Evolutionary conservation across 2,113 vertebrate genomes (phyloP), one percentile per base, ranked within the genome.

Genomic region (Pantherophis guttatus): DNA sequence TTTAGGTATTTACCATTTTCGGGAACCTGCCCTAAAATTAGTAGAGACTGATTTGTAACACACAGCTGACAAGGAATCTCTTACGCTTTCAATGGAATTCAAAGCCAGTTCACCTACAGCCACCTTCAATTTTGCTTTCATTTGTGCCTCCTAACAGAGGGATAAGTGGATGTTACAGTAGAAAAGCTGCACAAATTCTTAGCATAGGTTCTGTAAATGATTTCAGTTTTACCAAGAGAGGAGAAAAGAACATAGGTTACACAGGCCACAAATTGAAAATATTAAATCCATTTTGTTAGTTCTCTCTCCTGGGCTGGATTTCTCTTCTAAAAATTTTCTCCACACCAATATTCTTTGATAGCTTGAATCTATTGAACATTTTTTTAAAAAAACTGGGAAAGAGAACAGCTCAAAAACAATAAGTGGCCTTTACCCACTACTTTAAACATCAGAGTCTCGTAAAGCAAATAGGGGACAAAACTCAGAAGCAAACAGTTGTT

Each of bases 241-340:
- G 15, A 17, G 3, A 13, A 92, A 95, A 15, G 58, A 94, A 15
- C 2, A 89, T n/a, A 93, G 70, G 75, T 93, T 93, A 95, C 70
- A 91, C 3, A 62, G 6, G 21, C 70, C 95, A 92, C 26, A 88
- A 95, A 93, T 0, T 3, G 5, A 91, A 90, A 12, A 94, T 70
- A 91, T 93, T 92, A 95, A 96, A 93, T 93, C 29, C 44, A n/a
- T 94, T 93, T 95, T 94, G 10, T 89, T 94, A 39, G 57, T 92
- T 87, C 75, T 92, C 90, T 93, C 50, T 94, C 86, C 1, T 39
- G 70, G 44, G 15, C 92, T 91, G 93, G 58, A 21, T 92, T 95
- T 96, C 48, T 88, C 13, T 0, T 65, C 17, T 89, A 53, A 94
- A 93, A 52, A 1, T 1, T 54, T 13, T 95, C 87, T 88, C 54